These are phyloP conservation scores for Copsychus sechellarum DNA, from an alignment of 2,113 vertebrate genomes.

Conservation along the genomic window DNA sequence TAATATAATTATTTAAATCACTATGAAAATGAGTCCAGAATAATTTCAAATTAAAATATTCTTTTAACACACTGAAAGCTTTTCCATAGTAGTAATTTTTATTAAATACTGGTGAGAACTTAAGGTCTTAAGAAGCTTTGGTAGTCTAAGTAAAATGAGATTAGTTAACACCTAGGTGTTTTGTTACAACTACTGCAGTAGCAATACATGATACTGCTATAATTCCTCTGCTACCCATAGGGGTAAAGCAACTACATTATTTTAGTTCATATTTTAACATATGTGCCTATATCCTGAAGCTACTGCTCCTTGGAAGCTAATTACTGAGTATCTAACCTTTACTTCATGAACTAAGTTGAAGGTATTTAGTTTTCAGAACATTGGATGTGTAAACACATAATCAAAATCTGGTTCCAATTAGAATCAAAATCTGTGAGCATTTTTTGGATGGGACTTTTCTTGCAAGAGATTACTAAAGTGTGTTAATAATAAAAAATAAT, in stretches of 20 bases:
- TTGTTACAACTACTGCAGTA: neutral
- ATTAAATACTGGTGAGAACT: neutral
- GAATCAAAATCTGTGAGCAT: neutral
- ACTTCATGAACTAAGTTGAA: neutral
- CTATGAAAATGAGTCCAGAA: neutral
- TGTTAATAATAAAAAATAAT: slow-evolving; percentile 28
- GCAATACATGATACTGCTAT: neutral
- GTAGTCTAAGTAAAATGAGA: neutral
- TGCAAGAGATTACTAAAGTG: neutral
- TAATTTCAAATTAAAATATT: neutral
- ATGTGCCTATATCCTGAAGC: neutral
- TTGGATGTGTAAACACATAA: neutral
- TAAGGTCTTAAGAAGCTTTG: neutral
- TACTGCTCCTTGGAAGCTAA: neutral
- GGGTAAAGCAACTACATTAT: neutral
- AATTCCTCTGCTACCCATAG: neutral
- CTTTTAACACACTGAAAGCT: neutral
- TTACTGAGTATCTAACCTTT: neutral
- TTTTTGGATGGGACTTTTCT: neutral
- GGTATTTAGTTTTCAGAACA: neutral
- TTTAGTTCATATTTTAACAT: neutral
- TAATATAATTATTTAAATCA: neutral
- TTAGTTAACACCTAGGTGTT: neutral
- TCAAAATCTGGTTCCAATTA: neutral
- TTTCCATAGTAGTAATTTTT: neutral